A percentile compares a stretch with the other conserved stretches of the same genome.
These are phyloP conservation scores for Cydia pomonella DNA, from an alignment of 1,140 invertebrate genomes.

Conservation along the genomic window DNA sequence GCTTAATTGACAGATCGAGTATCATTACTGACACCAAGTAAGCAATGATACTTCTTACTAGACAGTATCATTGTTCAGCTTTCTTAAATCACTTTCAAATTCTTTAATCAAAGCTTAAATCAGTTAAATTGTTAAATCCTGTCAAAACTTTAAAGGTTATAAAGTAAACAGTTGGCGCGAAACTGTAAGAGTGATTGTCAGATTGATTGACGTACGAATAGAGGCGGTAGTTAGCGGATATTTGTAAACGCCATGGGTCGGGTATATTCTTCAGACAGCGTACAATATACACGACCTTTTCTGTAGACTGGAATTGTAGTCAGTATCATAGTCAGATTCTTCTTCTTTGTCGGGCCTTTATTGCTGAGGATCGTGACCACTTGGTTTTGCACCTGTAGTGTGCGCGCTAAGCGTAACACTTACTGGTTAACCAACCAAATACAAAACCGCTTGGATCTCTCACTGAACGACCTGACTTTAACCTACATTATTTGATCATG, in stretches of 20 bases:
- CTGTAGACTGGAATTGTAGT: background rate
- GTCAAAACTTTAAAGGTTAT: conserved; percentile 17
- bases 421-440: too few relatives aligned
- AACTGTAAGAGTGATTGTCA: background rate
- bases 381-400: too few relatives aligned
- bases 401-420: too few relatives aligned
- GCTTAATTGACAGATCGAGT: background rate
- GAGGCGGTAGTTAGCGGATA: conserved; percentile 14
- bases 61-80: background rate
- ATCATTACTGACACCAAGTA: background rate
- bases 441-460: too few relatives aligned
- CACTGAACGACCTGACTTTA: too few relatives aligned
- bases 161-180: background rate
- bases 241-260: conserved; percentile 4
- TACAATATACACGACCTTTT: conserved; percentile 1
- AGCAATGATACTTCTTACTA: background rate
- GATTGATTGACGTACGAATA: conserved; percentile 28
- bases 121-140: conserved; percentile 5
- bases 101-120: background rate
- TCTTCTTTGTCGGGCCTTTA: too few relatives aligned
- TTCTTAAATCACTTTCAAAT: conserved; percentile 27
- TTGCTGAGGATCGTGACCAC: too few relatives aligned
- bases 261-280: background rate
- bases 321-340: background rate
- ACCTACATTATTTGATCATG: too few relatives aligned